Conservation (phyloP, 2,113 vertebrate genomes). For the Colossoma macropomum region DNA sequence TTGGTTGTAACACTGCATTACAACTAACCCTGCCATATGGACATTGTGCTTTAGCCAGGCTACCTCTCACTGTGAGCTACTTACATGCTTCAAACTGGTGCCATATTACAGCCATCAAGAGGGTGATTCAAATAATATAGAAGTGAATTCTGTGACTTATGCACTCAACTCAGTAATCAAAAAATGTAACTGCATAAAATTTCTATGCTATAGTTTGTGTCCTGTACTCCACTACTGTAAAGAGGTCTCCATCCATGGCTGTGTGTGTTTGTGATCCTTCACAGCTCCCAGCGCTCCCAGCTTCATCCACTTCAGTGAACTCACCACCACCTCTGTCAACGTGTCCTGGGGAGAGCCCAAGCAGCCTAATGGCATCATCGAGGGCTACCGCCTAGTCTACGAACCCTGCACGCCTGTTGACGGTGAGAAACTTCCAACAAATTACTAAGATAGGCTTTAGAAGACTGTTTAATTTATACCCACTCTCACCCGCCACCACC, state of each 20-base stretch:
- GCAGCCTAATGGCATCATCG: constrained; percentile 92
- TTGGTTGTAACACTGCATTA: too few relatives aligned
- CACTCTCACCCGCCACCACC: constrained; percentile 47
- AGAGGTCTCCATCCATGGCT: constrained; percentile 1
- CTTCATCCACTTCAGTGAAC: constrained; percentile 91
- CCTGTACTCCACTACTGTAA: neutral
- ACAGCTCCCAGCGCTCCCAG: constrained; percentile 89
- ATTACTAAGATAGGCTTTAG: constrained; percentile 62
- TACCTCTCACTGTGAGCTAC: too few relatives aligned
- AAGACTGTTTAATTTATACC: constrained; percentile 60
- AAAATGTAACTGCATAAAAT: too few relatives aligned
- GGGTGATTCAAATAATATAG: too few relatives aligned
- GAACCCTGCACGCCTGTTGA: constrained; percentile 95
- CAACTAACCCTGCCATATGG: too few relatives aligned
- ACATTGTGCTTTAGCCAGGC: too few relatives aligned
- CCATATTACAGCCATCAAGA: too few relatives aligned
- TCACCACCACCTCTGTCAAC: constrained; percentile 98
- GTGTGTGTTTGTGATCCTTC: constrained; percentile 12
- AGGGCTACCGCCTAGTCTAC: constrained; percentile 92
- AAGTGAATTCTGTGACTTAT: too few relatives aligned
- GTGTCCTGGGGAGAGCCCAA: constrained; percentile 94
- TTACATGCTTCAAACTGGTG: too few relatives aligned
- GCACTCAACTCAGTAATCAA: too few relatives aligned
- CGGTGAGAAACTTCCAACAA: constrained; percentile 80
- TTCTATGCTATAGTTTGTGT: too few relatives aligned